Base-by-base conservation (phyloP, 2,797 vertebrate species). In the Acipenser oxyrinchus region DNA sequence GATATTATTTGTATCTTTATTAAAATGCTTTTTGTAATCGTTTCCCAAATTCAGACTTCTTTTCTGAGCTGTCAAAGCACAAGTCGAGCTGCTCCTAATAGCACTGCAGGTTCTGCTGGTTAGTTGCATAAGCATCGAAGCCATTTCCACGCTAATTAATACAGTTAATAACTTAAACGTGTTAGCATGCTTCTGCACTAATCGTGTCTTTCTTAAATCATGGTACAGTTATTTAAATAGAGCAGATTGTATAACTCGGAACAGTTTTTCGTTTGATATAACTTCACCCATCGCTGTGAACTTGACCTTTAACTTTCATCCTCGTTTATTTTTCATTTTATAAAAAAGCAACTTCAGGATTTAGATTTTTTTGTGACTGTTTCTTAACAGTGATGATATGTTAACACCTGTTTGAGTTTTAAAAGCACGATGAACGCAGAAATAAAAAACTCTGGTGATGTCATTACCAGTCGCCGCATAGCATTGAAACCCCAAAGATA, bases 91-190 rank as follows among this genome's bases (percentile, higher is more conserved):
- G 13, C 66, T 65, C 3, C 68, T 71, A 60, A 74, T 3, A 23
- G 23, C 37, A 37, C 74, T 13, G 37, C 76, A 83, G 11, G 79
- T 60, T 55, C 57, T 72, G 4, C 67, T 76, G 48, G 73, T 66
- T 7, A 77, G 73, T 65, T 69, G 82, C 69, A 80, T 70, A 66
- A 87, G 69, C 15, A 76, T 61, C 10, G 85, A 82, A 51, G 83
- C 81, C 89, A 90, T 90, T 23, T 49, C 73, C 12, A 59, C 23
- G 10, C 4, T 6, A 61, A 18, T 48, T 57, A 60, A 10, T 50
- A 48, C 7, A 7, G 9, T 48, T 59, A 12, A 37, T 37, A 37
- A 37, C 23, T 3, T 37, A 37, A 37, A 37, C 37, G 37, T 37
- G 37, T 37, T 37, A 37, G 37, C 37, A 37, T 37, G 37, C 37